A percentile compares a stretch with the other conserved stretches of the same genome.
Evolutionary conservation across 2,888 invertebrate genomes (phyloP).

Genomic region (Deilephila porcellus): DNA sequence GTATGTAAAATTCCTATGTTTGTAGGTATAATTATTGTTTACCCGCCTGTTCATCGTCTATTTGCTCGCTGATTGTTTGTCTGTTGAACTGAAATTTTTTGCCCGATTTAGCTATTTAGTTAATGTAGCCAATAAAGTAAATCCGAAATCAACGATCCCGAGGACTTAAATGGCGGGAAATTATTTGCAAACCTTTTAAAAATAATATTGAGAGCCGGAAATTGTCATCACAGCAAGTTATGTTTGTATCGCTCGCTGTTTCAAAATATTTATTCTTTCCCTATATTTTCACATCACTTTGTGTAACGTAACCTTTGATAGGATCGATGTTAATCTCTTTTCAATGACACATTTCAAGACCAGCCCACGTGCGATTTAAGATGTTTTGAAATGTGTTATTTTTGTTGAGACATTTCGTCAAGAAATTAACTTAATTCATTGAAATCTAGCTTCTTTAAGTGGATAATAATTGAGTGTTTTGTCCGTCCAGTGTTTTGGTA

Average conservation of each 20-base stretch:
- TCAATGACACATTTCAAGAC: background rate
- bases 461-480: background rate
- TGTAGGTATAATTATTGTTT: no score
- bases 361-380: conserved; percentile 3
- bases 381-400: conserved; percentile 6
- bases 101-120: no score
- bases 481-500: no score
- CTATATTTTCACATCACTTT: background rate
- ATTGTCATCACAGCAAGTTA: background rate
- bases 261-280: background rate
- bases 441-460: background rate
- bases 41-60: no score
- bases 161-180: no score
- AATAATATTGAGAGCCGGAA: background rate
- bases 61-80: no score
- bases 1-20: no score
- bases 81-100: no score
- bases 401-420: background rate
- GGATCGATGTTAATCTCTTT: conserved; percentile 4
- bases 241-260: background rate
- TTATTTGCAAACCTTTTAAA: no score
- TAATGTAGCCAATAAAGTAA: no score
- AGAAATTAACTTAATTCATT: background rate
- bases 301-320: conserved; percentile 1
- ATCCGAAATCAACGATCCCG: no score